Evolutionary conservation across 2,113 vertebrate genomes (phyloP).

Genomic region (Phrynocephalus versicolor): DNA sequence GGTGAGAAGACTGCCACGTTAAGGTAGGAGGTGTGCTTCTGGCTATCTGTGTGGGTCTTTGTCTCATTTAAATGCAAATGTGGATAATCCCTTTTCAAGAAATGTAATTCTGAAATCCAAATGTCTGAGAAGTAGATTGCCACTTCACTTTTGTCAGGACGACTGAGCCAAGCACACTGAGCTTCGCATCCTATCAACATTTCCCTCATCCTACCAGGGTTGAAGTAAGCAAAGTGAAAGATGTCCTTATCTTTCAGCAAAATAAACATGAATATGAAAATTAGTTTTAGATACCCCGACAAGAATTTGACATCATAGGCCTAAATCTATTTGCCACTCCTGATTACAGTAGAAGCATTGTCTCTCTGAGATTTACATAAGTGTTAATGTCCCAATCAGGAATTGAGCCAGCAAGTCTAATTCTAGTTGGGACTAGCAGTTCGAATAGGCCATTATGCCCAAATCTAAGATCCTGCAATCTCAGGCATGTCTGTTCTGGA

Average conservation of each 20-base stretch:
- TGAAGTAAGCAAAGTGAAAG: not conserved
- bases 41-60: not conserved
- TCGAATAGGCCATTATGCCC: no score
- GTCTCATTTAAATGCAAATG: not conserved
- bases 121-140: not conserved
- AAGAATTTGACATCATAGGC: no score
- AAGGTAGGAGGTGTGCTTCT: not conserved
- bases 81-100: not conserved
- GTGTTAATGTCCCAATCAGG: no score
- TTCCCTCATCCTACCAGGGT: not conserved
- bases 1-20: not conserved
- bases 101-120: constrained; percentile 9
- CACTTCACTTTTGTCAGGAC: not conserved
- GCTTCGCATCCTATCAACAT: not conserved
- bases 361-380: no score
- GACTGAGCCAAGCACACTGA: no score
- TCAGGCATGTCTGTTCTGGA: not conserved
- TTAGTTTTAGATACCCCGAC: not conserved
- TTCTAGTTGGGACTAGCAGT: no score
- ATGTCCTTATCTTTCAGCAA: not conserved
- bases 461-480: not conserved
- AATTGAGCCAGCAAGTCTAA: no score
- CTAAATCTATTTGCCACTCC: not conserved
- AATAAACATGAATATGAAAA: not conserved
- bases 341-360: no score